A percentile compares a stretch with the other conserved stretches of the same genome.
Evolutionary conservation across 2,888 invertebrate species (phyloP).

Genomic region (Tineola bisselliella): DNA sequence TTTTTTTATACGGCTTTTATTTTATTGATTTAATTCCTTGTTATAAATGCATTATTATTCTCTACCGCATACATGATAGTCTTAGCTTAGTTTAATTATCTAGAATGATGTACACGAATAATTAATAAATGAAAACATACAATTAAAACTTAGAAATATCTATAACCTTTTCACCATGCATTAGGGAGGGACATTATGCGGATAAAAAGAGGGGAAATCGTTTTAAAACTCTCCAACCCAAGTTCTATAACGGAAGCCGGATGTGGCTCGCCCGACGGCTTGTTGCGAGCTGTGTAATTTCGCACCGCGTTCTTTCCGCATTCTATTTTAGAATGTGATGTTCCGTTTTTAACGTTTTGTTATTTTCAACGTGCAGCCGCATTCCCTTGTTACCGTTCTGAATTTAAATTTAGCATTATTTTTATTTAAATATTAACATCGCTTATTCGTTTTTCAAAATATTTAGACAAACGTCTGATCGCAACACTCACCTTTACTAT

Average conservation of each 20-base stretch:
- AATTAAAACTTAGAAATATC: background rate
- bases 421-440: background rate
- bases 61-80: too few relatives aligned
- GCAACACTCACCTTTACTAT: too few relatives aligned
- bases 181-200: background rate
- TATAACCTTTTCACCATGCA: background rate
- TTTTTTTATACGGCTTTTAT: background rate
- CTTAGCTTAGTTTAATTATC: too few relatives aligned
- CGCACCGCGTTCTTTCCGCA: conserved; percentile 11
- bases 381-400: conserved; percentile 4
- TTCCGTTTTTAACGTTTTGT: conserved; percentile 3
- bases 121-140: background rate
- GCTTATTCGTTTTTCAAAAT: background rate
- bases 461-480: too few relatives aligned
- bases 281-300: conserved; percentile 12
- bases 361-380: conserved; percentile 10
- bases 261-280: conserved; percentile 7
- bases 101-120: too few relatives aligned
- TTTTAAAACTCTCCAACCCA: background rate
- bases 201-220: conserved; percentile 5
- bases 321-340: conserved; percentile 10
- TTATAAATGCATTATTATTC: too few relatives aligned
- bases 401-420: conserved; percentile 8
- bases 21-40: too few relatives aligned
- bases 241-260: background rate